Evolutionary conservation across 1,140 invertebrate species (phyloP).

Genomic region (Macrocentrus cingulum): DNA sequence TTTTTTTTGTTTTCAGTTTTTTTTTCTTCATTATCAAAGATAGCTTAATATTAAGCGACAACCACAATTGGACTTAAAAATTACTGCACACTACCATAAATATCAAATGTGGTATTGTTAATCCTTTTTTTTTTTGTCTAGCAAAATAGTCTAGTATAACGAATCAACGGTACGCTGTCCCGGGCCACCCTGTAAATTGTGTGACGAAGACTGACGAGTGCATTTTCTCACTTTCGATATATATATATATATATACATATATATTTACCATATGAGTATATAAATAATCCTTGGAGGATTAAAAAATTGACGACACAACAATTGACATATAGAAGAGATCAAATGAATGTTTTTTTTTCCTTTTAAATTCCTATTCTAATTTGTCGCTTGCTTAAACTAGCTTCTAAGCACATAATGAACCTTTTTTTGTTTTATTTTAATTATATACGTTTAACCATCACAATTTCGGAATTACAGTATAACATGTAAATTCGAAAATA

Average conservation of each 20-base stretch:
- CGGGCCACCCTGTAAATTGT: constrained; percentile 47
- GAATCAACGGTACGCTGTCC: constrained; percentile 34
- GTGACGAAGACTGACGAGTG: constrained; percentile 32
- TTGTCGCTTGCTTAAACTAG: background rate
- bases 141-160: constrained; percentile 17
- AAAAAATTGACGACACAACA: no score
- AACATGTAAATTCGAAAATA: constrained; percentile 1
- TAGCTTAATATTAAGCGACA: constrained; percentile 16
- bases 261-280: no score
- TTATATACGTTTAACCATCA: constrained; percentile 7
- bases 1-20: constrained; percentile 8
- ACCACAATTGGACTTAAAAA: background rate
- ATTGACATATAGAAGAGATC: no score
- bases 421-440: background rate
- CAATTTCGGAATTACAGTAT: constrained; percentile 9
- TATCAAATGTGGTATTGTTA: background rate
- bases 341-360: no score
- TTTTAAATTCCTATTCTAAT: background rate
- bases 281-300: no score
- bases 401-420: background rate
- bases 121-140: background rate
- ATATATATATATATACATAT: background rate
- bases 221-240: constrained; percentile 17
- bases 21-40: no score
- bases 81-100: constrained; percentile 2